Evolutionary conservation across 2,888 invertebrate genomes (phyloP).

Genomic region (Athetis lepigone): DNA sequence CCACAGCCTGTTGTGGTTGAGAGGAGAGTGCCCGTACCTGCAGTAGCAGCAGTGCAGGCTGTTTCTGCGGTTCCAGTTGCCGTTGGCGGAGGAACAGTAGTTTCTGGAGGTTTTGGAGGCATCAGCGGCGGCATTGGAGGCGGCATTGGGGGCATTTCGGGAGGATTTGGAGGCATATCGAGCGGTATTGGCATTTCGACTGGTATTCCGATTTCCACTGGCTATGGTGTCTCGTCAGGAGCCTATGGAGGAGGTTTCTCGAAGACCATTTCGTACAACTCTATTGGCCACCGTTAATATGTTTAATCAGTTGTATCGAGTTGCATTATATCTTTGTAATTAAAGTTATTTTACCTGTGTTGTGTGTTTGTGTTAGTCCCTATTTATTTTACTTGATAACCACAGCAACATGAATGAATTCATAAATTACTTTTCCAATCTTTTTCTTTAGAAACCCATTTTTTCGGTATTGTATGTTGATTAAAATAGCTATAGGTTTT

Average conservation of each 20-base stretch:
- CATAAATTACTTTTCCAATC: too few species aligned
- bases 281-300: constrained; percentile 57
- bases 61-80: constrained; percentile 51
- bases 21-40: constrained; percentile 57
- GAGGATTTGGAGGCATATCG: constrained; percentile 25
- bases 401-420: too few species aligned
- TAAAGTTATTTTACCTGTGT: constrained; percentile 51
- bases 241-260: constrained; percentile 43
- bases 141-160: constrained; percentile 11
- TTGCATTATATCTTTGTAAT: constrained; percentile 57
- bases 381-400: too few species aligned
- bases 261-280: constrained; percentile 61
- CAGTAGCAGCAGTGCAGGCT: constrained; percentile 50
- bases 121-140: constrained; percentile 28
- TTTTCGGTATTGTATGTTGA: too few species aligned
- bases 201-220: constrained; percentile 35
- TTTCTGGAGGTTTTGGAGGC: constrained; percentile 36
- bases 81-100: constrained; percentile 32
- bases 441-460: too few species aligned
- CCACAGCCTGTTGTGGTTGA: constrained; percentile 63
- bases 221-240: constrained; percentile 47
- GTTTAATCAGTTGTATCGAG: constrained; percentile 33
- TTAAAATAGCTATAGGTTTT: too few species aligned
- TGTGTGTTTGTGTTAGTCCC: constrained; percentile 10
- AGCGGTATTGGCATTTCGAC: constrained; percentile 21